Conservation (phyloP, 2,888 invertebrate genomes). For the Morpho helenor region DNA sequence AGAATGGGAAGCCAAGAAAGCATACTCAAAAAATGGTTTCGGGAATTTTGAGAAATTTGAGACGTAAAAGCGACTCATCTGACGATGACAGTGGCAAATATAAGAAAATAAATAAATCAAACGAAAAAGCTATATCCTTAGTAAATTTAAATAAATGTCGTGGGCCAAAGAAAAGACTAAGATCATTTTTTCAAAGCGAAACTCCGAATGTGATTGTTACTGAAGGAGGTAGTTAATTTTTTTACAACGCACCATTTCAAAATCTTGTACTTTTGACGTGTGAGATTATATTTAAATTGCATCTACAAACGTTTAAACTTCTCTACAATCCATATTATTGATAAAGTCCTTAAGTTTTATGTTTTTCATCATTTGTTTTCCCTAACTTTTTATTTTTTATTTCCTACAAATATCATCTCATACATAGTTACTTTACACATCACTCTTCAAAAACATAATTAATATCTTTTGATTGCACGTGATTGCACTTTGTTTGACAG, state of each 20-base stretch:
- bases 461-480: slow-evolving; percentile 6
- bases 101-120: slow-evolving; percentile 69
- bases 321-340: too few relatives aligned
- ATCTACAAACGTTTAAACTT: too few relatives aligned
- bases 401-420: slow-evolving; percentile 28
- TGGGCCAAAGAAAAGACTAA: slow-evolving; percentile 57
- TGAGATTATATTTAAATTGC: slow-evolving; percentile 18
- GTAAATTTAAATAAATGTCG: slow-evolving; percentile 60
- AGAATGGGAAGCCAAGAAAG: slow-evolving; percentile 56
- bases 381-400: slow-evolving; percentile 5
- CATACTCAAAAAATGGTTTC: slow-evolving; percentile 53
- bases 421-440: slow-evolving; percentile 22
- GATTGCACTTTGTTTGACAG: background rate
- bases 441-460: slow-evolving; percentile 20
- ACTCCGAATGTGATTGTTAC: slow-evolving; percentile 71
- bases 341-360: too few relatives aligned
- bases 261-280: slow-evolving; percentile 10
- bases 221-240: slow-evolving; percentile 69
- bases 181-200: slow-evolving; percentile 69
- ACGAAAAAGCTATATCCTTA: slow-evolving; percentile 66
- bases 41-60: slow-evolving; percentile 58
- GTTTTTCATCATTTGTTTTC: background rate
- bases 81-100: slow-evolving; percentile 71
- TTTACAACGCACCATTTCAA: slow-evolving; percentile 5
- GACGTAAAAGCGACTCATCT: slow-evolving; percentile 60